Evolutionary conservation across 2,888 invertebrate species (phyloP), one percentile per base, ranked within the genome.

Genomic region (Drosophila siamana): DNA sequence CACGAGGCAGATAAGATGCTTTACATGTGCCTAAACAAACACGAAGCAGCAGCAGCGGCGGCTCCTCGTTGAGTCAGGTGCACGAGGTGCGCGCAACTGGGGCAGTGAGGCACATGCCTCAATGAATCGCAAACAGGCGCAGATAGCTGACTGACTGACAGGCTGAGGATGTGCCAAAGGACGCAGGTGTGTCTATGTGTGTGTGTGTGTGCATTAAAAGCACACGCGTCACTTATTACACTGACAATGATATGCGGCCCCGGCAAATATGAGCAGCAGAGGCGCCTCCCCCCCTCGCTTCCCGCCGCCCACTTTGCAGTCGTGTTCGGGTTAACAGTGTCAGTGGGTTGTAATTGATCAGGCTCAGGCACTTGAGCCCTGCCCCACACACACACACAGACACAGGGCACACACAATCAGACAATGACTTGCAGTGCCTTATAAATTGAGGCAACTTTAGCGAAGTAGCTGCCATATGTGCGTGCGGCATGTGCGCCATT

Each of bases 21-120:
- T 86, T 86, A 88, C 86, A 88, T 88, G 77, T 78, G 76, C 85
- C 81, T 86, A 85, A 86, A 69, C 88, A 86, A 86, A 88, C 88
- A 50, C 7, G 16, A 43, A 43, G 24, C 26, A n/a, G 15, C n/a
- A 22, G 7, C 13, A 7, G 2, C 30, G 4, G 30, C 33, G 11
- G n/a, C 24, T 24, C 44, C 28, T n/a, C n/a, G n/a, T n/a, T n/a
- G n/a, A n/a, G 56, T 46, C 84, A 86, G 81, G 67, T 76, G 80
- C 86, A 82, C 64, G 68, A 72, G 79, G 46, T 69, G 67, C 66
- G 62, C 63, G 46, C 62, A 76, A 78, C 75, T 68, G 80, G 80
- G 70, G 59, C 75, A 78, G 71, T 67, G 73, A 70, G 69, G 59
- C 86, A 87, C 82, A 87, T 82, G 82, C 87, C 72, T 77, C 82